These are phyloP conservation scores for Noctua fimbriata DNA, from an alignment of 2,888 invertebrate species.

Conservation along the genomic window DNA sequence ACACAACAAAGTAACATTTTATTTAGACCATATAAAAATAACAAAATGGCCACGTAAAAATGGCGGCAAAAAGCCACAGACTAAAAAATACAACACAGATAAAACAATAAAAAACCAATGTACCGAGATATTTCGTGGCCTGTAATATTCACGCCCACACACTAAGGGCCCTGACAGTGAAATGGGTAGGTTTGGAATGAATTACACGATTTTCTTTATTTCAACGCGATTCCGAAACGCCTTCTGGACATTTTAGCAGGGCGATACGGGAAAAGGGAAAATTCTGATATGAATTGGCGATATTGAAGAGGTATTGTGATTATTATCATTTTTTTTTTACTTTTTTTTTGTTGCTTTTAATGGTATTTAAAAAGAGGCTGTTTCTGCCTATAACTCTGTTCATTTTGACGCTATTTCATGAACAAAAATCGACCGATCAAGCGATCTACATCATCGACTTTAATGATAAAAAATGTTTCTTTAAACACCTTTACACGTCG, in stretches of 20 bases:
- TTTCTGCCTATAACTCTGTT: not conserved
- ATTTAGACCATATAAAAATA: not conserved
- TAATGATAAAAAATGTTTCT: not conserved
- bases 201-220: slow-evolving; percentile 66
- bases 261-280: slow-evolving; percentile 8
- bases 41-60: slow-evolving; percentile 31
- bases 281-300: slow-evolving; percentile 31
- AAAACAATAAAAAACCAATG: slow-evolving; percentile 59
- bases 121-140: slow-evolving; percentile 58
- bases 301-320: slow-evolving; percentile 4
- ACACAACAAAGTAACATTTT: slow-evolving; percentile 2
- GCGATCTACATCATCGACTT: not conserved
- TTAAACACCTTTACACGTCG: too few species aligned
- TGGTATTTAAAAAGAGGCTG: too few species aligned
- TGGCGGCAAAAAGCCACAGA: slow-evolving; percentile 44
- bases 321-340: not conserved
- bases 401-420: not conserved
- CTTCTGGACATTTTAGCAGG: slow-evolving; percentile 49
- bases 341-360: too few species aligned
- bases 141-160: slow-evolving; percentile 66
- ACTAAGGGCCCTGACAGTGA: slow-evolving; percentile 70
- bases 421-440: not conserved
- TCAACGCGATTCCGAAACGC: slow-evolving; percentile 51
- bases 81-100: slow-evolving; percentile 46
- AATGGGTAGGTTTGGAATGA: slow-evolving; percentile 68